Base-by-base conservation (phyloP, 2,797 vertebrate genomes). In the Parambassis ranga region DNA sequence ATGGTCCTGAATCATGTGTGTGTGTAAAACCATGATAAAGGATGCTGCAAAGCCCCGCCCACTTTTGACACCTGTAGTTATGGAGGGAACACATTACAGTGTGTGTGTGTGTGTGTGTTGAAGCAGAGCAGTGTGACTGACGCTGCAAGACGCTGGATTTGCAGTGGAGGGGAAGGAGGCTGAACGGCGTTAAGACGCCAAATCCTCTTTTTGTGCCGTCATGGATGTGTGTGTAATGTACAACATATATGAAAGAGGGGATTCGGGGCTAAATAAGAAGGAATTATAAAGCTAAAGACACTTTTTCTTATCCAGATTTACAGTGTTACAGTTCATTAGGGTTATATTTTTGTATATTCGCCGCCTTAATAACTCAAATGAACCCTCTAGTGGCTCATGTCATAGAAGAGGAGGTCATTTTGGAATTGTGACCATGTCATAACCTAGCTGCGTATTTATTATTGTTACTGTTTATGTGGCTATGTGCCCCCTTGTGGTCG, bases 191-290 rank as follows among this genome's bases (percentile, higher is more conserved):
- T 27, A 19, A 22, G 35, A 14, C 20, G 14, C 18, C 7, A 43
- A 48, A 52, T 43, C 39, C 20, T 43, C 19, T 32, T n/a, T 30
- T 20, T 24, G n/a, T n/a, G n/a, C 16, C 2, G 1, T n/a, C 11
- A 22, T 8, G 6, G 13, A 3, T 39, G 16, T n/a, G 3, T 27
- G 10, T 53, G 7, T 43, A 19, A 28, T 43, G 4, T 30, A 49
- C 27, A 50, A 4, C 15, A 6, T 47, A 23, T 65, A 59, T 30
- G 4, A n/a, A n/a, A n/a, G n/a, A 14, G 13, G 20, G 26, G 18
- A 47, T 44, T 52, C 5, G 10, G 55, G 18, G n/a, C 55, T 47
- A 7, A 61, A 64, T 47, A 36, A n/a, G 47, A 24, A 62, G 67
- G 71, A 1, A 31, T 49, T 67, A 43, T 28, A 26, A 65, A 53